Percentiles rank a stretch among this genome's conserved stretches.
These are phyloP conservation scores for Pogonocichla stellata DNA, from an alignment of 2,113 vertebrate species.

Conservation along the genomic window DNA sequence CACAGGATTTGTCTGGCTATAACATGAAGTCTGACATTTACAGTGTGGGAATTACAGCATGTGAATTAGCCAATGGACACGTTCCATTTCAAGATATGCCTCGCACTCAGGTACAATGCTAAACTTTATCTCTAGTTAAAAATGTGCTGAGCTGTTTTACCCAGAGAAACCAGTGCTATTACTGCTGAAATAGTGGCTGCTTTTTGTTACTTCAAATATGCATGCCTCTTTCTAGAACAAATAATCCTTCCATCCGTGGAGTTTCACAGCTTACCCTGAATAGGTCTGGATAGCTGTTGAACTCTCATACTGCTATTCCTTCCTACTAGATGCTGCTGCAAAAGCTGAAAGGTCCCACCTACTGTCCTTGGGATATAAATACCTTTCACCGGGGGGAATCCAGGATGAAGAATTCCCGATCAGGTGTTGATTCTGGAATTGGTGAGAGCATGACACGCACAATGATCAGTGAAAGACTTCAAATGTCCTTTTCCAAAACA, in stretches of 20 bases:
- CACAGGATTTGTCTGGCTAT: slow-evolving; percentile 93
- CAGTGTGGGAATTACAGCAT: slow-evolving; percentile 94
- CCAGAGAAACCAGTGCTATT: neutral
- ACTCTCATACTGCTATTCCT: neutral
- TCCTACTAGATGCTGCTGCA: slow-evolving; percentile 90
- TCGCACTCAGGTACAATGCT: slow-evolving; percentile 86
- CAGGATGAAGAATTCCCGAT: slow-evolving; percentile 88
- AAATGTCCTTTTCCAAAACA: slow-evolving; percentile 86
- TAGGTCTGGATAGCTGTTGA: neutral
- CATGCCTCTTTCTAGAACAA: neutral
- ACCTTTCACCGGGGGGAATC: slow-evolving; percentile 84
- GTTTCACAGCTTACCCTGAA: neutral
- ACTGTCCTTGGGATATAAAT: slow-evolving; percentile 82
- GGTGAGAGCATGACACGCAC: slow-evolving; percentile 89
- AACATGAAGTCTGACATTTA: slow-evolving; percentile 98
- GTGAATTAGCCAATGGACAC: slow-evolving; percentile 92
- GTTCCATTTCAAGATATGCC: slow-evolving; percentile 96
- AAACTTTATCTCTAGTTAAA: neutral
- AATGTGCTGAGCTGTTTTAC: neutral
- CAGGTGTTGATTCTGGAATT: slow-evolving; percentile 93
- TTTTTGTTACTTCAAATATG: neutral
- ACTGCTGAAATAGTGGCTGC: neutral
- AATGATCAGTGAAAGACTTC: slow-evolving; percentile 83
- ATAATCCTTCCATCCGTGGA: neutral
- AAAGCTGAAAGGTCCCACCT: slow-evolving; percentile 90